These are phyloP conservation scores for Fringilla coelebs DNA, from an alignment of 2,797 vertebrate genomes.

Conservation along the genomic window DNA sequence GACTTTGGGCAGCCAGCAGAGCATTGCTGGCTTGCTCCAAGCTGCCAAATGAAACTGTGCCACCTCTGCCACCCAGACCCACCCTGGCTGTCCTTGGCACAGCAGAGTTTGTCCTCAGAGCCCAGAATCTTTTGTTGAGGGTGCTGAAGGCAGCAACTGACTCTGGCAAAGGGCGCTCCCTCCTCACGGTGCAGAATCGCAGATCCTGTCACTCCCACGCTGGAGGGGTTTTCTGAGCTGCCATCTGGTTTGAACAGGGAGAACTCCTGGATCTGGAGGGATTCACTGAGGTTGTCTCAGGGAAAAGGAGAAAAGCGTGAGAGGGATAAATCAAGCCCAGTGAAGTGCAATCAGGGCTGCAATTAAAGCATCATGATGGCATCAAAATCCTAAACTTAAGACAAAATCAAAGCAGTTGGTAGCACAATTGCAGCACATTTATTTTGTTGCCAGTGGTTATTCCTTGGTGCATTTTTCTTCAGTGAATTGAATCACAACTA, in stretches of 20 bases:
- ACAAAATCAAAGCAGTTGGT: conserved; percentile 47
- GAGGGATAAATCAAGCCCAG: background rate
- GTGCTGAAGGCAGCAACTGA: background rate
- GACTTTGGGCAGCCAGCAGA: background rate
- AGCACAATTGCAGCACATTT: conserved; percentile 50
- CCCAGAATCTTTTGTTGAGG: background rate
- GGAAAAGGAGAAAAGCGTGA: background rate
- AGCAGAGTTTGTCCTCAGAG: background rate
- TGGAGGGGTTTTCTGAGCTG: background rate
- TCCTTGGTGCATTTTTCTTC: conserved; percentile 71
- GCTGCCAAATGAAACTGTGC: background rate
- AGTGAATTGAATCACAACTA: conserved; percentile 74
- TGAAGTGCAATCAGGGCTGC: conserved; percentile 11
- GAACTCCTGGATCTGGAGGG: background rate
- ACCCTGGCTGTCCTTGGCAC: background rate
- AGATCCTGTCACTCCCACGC: background rate
- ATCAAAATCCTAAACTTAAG: conserved; percentile 36
- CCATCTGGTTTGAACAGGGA: background rate
- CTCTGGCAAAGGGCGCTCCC: background rate
- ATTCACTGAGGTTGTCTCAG: background rate
- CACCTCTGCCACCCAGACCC: background rate
- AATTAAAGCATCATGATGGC: background rate
- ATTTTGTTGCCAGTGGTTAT: conserved; percentile 64
- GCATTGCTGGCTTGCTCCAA: background rate
- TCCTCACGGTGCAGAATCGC: background rate